These are phyloP conservation scores for Nomada hirtipes DNA, from an alignment of 2,888 invertebrate species.

Conservation along the genomic window DNA sequence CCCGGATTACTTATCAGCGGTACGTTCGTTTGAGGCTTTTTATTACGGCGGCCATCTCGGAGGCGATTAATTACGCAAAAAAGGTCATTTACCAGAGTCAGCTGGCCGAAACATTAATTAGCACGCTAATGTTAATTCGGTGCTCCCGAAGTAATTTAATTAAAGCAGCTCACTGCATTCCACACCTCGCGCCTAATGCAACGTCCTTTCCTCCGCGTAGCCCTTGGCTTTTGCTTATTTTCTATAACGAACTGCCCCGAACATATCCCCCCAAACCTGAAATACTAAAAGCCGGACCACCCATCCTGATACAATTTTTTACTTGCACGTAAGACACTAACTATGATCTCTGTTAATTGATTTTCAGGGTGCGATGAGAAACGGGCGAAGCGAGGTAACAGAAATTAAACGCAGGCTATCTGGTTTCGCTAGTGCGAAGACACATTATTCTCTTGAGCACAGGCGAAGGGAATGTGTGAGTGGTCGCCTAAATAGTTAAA, in stretches of 20 bases:
- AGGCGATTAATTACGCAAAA: conserved; percentile 56
- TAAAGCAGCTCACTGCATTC: conserved; percentile 55
- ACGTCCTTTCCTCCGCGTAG: background rate
- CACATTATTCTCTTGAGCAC: conserved; percentile 45
- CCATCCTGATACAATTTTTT: conserved; percentile 23
- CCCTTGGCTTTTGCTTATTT: background rate
- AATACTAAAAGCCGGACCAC: background rate
- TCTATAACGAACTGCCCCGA: background rate
- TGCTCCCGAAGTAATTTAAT: conserved; percentile 75
- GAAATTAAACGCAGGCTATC: conserved; percentile 70
- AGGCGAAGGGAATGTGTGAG: background rate
- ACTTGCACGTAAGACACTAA: no score
- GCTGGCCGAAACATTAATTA: conserved; percentile 72
- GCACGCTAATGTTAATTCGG: conserved; percentile 66
- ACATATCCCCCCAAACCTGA: background rate
- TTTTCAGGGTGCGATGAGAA: conserved; percentile 28
- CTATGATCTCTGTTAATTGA: no score
- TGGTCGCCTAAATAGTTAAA: conserved; percentile 78
- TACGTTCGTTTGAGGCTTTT: conserved; percentile 15
- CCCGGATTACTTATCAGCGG: background rate
- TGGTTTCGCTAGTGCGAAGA: conserved; percentile 44
- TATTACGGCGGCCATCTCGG: conserved; percentile 25
- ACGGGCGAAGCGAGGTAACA: conserved; percentile 58
- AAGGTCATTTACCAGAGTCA: conserved; percentile 57
- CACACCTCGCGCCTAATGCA: background rate